Evolutionary conservation across 2,888 invertebrate species (phyloP), one percentile per base, ranked within the genome.

Genomic region (Lepidochrysops patricia): DNA sequence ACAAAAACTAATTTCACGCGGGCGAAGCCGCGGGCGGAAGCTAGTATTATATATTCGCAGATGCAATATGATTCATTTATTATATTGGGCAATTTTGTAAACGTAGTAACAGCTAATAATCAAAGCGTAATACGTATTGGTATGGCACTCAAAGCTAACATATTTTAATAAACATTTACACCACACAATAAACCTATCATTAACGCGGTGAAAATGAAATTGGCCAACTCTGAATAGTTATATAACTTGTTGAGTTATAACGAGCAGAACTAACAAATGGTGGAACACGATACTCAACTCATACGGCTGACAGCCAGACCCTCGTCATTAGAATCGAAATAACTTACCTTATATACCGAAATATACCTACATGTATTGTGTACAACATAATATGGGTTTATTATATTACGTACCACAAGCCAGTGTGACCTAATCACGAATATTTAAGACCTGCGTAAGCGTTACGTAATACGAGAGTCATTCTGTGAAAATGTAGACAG

Each of bases 271-370:
- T 23, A 43, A 19, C 12, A 23, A 4, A 43, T 19, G 9, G 26
- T 19, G 9, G 26, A 13, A 52, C 27, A 26, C 52, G 52, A 52
- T 26, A 13, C 27, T 27, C 15, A 19, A 6, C 13, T 7, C 27
- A 13, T 15, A 13, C n/a, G 27, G n/a, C 27, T 26, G 52, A 26
- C 52, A 52, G 52, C 26, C 1, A 3, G 2, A 52, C 52, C 52
- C 52, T 52, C 52, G 52, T 52, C 52, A 52, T 27, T 13, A 27
- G 6, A 52, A 52, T 26, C 52, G 52, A 52, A 27, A 52, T 52
- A 26, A 13, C 13, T 13, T 26, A 13, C 13, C 52, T 52, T 27
- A 12, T 19, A 29, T 6, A 29, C 52, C 13, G 26, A 52, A 27
- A 52, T 27, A 52, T 27, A 52, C 26, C 4, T 2, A 52, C 6